phyloP scores from a whole-genome alignment of 2,113 vertebrate genomes.

The Enhydra lutris region DNA sequence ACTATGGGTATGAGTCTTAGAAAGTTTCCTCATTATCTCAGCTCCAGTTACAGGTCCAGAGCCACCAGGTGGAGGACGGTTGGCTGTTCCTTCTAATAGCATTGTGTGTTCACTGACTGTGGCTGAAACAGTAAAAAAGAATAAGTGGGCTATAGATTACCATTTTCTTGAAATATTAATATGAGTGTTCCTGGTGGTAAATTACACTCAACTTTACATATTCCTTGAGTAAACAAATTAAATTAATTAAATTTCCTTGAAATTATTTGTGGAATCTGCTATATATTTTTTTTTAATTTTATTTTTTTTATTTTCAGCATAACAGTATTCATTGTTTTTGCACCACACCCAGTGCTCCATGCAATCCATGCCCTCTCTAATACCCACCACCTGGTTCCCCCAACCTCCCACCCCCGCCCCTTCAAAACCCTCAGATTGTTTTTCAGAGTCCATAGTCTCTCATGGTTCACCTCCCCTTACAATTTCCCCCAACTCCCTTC shows the following conservation, averaged over 20 bases:
- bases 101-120: conserved; percentile 98
- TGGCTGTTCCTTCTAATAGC: conserved; percentile 92
- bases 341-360: too few species aligned
- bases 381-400: too few species aligned
- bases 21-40: conserved; percentile 98
- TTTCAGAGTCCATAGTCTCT: too few species aligned
- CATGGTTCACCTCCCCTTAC: too few species aligned
- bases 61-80: conserved; percentile 90
- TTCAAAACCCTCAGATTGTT: too few species aligned
- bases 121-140: conserved; percentile 81
- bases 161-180: background rate
- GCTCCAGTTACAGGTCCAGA: conserved; percentile 94
- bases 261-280: background rate
- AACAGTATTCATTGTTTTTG: too few species aligned
- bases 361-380: too few species aligned
- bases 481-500: too few species aligned
- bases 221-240: background rate
- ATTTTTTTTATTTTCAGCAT: too few species aligned
- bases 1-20: conserved; percentile 94
- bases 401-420: too few species aligned
- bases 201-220: background rate
- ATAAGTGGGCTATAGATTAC: background rate
- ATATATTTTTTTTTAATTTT: background rate
- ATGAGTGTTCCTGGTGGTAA: background rate
- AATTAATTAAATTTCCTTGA: background rate